Evolutionary conservation across 1,140 invertebrate genomes (phyloP).

Genomic region (Geopemphigus sp.): DNA sequence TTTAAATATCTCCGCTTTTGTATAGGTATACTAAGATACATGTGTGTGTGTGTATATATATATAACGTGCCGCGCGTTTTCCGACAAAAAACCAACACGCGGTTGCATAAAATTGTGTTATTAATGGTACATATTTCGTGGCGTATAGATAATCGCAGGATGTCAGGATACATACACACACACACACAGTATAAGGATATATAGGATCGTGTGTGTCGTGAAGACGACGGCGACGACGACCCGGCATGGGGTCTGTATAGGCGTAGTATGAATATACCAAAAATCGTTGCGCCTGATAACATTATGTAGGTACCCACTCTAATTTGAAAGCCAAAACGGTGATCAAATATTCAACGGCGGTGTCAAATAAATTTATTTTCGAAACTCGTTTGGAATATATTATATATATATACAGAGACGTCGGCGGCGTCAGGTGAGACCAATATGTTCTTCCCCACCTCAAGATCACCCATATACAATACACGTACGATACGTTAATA

Average conservation of each 20-base stretch:
- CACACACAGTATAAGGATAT: not conserved
- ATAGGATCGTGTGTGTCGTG: conserved; percentile 26
- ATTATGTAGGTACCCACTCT: conserved; percentile 48
- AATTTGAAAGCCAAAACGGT: conserved; percentile 39
- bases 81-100: conserved; percentile 1
- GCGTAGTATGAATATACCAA: no score
- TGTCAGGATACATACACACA: no score
- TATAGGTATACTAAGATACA: no score
- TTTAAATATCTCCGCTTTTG: no score
- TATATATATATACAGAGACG: not conserved
- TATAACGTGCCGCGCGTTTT: not conserved
- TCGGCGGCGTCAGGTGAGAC: not conserved
- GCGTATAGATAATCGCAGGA: conserved; percentile 18
- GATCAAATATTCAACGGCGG: conserved; percentile 44
- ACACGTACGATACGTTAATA: not conserved
- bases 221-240: conserved; percentile 16
- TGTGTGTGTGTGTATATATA: no score
- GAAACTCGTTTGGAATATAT: conserved; percentile 47
- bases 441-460: conserved; percentile 20
- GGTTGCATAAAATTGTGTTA: conserved; percentile 29
- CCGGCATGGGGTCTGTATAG: conserved; percentile 41
- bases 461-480: no score
- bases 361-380: conserved; percentile 47
- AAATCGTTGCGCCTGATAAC: conserved; percentile 39
- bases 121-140: not conserved